phyloP scores from a whole-genome alignment of 1,140 invertebrate genomes.

The Brachionus koreanus region DNA sequence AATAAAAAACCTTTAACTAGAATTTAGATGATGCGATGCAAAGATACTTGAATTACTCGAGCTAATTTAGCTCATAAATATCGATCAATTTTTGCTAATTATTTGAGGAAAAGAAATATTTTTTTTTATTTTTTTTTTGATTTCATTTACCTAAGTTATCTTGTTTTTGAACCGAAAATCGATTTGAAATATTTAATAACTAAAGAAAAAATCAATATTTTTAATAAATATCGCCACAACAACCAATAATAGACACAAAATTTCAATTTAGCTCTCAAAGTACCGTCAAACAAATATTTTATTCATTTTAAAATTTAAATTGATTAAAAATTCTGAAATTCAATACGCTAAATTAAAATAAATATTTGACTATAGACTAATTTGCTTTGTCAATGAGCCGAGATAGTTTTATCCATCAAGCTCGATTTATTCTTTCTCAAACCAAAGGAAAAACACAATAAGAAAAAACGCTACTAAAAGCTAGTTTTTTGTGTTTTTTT shows the following conservation, averaged over 20 bases:
- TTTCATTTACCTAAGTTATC: background rate
- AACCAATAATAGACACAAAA: background rate
- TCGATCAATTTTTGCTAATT: background rate
- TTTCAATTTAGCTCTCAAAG: background rate
- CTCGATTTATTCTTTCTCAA: background rate
- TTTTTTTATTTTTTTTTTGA: background rate
- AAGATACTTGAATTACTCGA: background rate
- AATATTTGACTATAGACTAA: background rate
- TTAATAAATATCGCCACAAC: background rate
- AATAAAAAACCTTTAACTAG: background rate
- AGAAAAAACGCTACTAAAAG: no score
- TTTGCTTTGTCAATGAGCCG: background rate
- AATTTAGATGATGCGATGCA: background rate
- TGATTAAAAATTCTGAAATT: background rate
- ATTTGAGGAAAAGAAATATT: background rate
- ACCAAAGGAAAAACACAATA: background rate
- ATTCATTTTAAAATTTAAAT: background rate
- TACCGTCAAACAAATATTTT: background rate
- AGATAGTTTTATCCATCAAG: background rate
- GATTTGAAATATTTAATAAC: background rate
- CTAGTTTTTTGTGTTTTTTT: no score
- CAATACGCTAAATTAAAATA: background rate
- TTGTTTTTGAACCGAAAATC: background rate
- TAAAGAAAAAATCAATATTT: conserved; percentile 15
- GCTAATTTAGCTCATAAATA: background rate